Evolutionary conservation across 92 coral and sea anemone species (phyloP), one percentile per base, ranked within the genome.

Genomic region (Umimayanthus chanpuru): DNA sequence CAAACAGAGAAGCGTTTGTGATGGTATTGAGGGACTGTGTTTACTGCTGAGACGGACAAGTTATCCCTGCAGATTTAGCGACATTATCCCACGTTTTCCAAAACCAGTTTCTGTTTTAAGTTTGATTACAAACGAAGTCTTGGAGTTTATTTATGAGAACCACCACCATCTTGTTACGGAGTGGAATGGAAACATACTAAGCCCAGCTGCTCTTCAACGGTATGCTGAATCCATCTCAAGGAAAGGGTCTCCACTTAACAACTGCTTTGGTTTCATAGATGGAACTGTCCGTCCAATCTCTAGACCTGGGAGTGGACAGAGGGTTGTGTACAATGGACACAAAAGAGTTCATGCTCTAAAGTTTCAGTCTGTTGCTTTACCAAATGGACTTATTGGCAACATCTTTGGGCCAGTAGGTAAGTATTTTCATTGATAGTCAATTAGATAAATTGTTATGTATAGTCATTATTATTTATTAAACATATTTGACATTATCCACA

Each of bases 351-450:
- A 47, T 47, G 53, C 12, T 8, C 53, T 47, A 47, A 47, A 47
- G 53, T 47, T 47, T 66, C 26, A 66, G 5, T 66, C 29, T 4
- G 23, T 66, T 66, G 72, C 28, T 66, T 21, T 66, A 66, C 28
- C 72, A 66, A 66, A 66, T 66, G 72, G 28, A 21, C n/a, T 66
- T 26, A 20, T 66, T 23, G 72, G 72, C 23, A 66, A 66, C 7
- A 66, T 66, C 72, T 66, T 66, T 66, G 72, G 72, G 72, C 72
- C 73, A 23, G 73, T 68, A 68, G 73, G 73, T 68, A 32, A 68
- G 73, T 68, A 68, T 29, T 12, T 68, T 68, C 30, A 68, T 68
- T 68, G 73, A 68, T 68, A 11, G 20, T 68, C 73, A 68, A 9
- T n/a, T 21, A 29, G 32, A 68, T 68, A 14, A 53, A 53, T 53